Evolutionary conservation across 2,888 invertebrate genomes (phyloP).

Genomic region (Drosophila robusta): DNA sequence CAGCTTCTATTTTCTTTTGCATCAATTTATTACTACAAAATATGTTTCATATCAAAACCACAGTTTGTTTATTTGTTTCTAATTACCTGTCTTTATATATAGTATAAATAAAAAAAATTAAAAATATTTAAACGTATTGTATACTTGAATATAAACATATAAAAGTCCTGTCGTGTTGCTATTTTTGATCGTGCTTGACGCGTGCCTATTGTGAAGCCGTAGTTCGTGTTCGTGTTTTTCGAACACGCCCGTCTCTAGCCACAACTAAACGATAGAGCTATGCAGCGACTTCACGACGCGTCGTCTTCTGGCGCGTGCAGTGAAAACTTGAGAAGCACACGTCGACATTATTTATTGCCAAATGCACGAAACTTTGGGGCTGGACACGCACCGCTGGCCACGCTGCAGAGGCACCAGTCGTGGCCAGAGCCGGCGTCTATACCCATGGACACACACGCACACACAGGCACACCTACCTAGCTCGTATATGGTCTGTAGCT

Average conservation of each 20-base stretch:
- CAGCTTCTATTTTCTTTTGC: too few relatives aligned
- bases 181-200: too few relatives aligned
- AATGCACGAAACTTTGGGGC: constrained; percentile 70
- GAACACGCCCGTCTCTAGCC: neutral
- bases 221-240: neutral
- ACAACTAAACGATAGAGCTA: constrained; percentile 1
- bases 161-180: too few relatives aligned
- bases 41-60: too few relatives aligned
- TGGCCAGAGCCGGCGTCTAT: constrained; percentile 13
- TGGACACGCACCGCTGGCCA: constrained; percentile 71
- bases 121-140: too few relatives aligned
- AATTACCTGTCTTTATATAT: too few relatives aligned
- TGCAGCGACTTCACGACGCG: constrained; percentile 5
- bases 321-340: constrained; percentile 70
- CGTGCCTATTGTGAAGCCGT: too few relatives aligned
- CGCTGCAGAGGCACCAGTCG: constrained; percentile 38
- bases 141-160: too few relatives aligned
- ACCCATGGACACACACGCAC: neutral
- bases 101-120: too few relatives aligned
- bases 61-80: too few relatives aligned
- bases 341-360: constrained; percentile 80
- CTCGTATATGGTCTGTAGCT: constrained; percentile 34
- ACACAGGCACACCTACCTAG: neutral
- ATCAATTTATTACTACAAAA: too few relatives aligned
- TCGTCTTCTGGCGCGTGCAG: constrained; percentile 46